Conservation (phyloP, 2,113 vertebrate genomes). For the Neolamprologus variostigma region DNA sequence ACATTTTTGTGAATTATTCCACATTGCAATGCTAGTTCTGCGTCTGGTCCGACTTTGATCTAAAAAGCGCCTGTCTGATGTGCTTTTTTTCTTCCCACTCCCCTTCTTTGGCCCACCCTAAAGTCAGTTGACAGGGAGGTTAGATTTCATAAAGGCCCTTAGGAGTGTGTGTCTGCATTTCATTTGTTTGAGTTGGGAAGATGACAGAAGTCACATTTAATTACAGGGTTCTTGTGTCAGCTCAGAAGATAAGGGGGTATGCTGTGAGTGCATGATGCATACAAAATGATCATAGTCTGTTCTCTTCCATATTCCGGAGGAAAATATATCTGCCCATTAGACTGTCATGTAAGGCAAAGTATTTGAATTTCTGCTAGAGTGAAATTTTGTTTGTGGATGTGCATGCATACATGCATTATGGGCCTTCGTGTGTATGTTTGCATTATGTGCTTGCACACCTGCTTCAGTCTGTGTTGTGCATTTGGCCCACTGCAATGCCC, state of each 20-base stretch:
- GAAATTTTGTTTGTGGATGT: not conserved
- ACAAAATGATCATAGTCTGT: conserved; percentile 1
- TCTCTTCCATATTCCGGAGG: not conserved
- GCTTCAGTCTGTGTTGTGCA: not conserved
- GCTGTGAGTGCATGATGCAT: conserved; percentile 20
- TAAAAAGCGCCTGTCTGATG: conserved; percentile 24
- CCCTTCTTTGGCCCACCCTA: conserved; percentile 27
- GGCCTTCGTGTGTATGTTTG: conserved; percentile 15
- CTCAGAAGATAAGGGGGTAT: conserved; percentile 20
- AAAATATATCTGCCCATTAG: not conserved
- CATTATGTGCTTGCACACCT: conserved; percentile 39
- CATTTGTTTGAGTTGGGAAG: conserved; percentile 48
- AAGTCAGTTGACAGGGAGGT: conserved; percentile 43
- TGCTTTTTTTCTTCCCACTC: not conserved
- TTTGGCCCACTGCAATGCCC: not conserved
- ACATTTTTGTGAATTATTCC: conserved; percentile 29
- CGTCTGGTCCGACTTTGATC: conserved; percentile 38
- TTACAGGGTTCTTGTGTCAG: conserved; percentile 45
- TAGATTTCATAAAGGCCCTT: conserved; percentile 36
- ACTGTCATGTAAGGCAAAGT: not conserved
- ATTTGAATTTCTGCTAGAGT: not conserved
- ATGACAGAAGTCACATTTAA: conserved; percentile 64
- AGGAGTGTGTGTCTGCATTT: conserved; percentile 35
- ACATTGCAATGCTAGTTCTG: not conserved
- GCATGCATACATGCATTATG: not conserved